These are phyloP conservation scores for Ethmia dodecea DNA, from an alignment of 2,888 invertebrate species.

Conservation along the genomic window DNA sequence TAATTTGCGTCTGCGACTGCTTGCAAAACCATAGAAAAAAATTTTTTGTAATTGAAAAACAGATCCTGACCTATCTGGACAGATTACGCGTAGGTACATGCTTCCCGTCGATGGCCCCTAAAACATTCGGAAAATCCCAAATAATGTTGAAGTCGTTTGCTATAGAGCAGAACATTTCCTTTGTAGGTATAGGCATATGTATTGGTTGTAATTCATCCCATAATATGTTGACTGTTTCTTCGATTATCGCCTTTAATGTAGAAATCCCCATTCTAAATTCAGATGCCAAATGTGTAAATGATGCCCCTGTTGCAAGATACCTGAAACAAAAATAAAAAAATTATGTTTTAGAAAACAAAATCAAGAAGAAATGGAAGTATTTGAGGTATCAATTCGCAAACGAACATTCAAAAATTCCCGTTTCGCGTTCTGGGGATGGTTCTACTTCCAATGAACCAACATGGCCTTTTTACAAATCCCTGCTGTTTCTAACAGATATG, in stretches of 20 bases:
- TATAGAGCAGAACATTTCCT: not conserved
- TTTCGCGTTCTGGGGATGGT: too few species aligned
- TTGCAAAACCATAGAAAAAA: slow-evolving; percentile 6
- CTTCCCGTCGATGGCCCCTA: slow-evolving; percentile 4
- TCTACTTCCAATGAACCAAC: too few species aligned
- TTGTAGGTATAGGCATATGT: slow-evolving; percentile 1
- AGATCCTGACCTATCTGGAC: slow-evolving; percentile 4
- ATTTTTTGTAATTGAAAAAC: slow-evolving; percentile 11
- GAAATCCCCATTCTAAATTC: not conserved
- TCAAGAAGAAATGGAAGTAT: too few species aligned
- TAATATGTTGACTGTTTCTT: not conserved
- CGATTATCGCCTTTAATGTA: not conserved
- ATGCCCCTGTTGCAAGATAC: not conserved
- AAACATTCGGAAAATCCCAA: not conserved
- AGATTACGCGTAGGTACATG: slow-evolving; percentile 9
- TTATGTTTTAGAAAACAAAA: too few species aligned
- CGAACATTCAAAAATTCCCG: too few species aligned
- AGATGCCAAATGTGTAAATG: not conserved
- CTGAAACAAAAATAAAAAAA: not conserved
- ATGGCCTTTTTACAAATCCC: too few species aligned
- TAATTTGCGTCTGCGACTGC: slow-evolving; percentile 8
- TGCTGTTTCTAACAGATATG: too few species aligned
- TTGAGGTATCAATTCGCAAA: too few species aligned
- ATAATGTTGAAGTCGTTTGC: not conserved
- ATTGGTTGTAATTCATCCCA: not conserved